Evolutionary conservation across 2,113 vertebrate genomes (phyloP).

Genomic region (Hypocryptadius cinnamomeus): DNA sequence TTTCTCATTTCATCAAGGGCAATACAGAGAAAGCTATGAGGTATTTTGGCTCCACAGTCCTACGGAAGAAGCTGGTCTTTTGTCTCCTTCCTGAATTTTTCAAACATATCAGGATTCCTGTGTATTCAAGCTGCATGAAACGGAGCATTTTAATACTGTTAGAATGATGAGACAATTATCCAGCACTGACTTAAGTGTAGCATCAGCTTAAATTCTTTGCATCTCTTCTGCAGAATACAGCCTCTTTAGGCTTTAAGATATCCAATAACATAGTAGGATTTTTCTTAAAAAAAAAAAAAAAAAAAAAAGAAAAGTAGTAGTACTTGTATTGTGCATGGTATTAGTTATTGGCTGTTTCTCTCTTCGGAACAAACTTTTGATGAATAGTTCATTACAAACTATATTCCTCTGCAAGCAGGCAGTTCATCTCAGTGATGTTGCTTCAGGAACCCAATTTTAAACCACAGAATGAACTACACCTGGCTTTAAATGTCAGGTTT

Average conservation of each 20-base stretch:
- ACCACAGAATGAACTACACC: neutral
- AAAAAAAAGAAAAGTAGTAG: neutral
- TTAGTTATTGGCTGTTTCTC: neutral
- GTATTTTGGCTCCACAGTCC: neutral
- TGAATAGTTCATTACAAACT: neutral
- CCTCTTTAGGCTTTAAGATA: neutral
- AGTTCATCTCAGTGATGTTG: neutral
- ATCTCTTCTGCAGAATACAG: neutral
- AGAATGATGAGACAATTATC: neutral
- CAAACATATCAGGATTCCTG: neutral
- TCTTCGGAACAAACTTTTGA: neutral
- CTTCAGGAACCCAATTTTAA: neutral
- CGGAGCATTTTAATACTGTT: neutral
- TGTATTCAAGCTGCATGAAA: neutral
- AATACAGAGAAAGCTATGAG: neutral
- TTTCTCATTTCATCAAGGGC: neutral
- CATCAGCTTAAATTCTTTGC: neutral
- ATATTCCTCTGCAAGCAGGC: neutral
- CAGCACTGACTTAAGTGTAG: neutral
- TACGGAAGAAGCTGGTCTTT: neutral
- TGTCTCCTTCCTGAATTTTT: neutral
- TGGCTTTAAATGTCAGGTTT: neutral
- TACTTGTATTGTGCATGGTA: neutral
- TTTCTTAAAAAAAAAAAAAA: neutral
- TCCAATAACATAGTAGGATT: neutral